These are phyloP conservation scores for Salvelinus alpinus DNA, from an alignment of 2,113 vertebrate species.

Conservation along the genomic window DNA sequence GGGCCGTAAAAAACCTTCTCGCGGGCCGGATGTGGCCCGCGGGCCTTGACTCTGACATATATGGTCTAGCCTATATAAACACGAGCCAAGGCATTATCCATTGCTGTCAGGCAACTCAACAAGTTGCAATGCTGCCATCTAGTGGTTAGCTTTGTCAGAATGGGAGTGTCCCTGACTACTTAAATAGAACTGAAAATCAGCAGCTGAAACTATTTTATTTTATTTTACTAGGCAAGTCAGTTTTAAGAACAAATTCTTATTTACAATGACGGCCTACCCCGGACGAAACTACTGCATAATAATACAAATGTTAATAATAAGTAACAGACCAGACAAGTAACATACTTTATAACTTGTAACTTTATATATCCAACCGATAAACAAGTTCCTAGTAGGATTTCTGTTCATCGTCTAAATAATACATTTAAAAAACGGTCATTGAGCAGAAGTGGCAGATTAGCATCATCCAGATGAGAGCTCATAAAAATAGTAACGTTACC, in stretches of 20 bases:
- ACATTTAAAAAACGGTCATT: conserved; percentile 17
- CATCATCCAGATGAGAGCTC: conserved; percentile 23
- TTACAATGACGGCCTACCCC: too few species aligned
- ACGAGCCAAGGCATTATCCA: background rate
- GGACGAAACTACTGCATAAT: background rate
- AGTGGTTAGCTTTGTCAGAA: conserved; percentile 26
- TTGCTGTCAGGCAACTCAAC: background rate
- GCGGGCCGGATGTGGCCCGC: too few species aligned
- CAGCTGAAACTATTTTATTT: conserved; percentile 6
- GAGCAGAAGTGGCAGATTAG: conserved; percentile 52
- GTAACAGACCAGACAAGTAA: conserved; percentile 27
- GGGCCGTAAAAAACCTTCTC: too few species aligned
- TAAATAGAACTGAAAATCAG: background rate
- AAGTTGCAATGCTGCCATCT: conserved; percentile 58
- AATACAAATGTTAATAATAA: background rate
- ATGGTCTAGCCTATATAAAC: background rate
- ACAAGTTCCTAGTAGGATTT: conserved; percentile 24
- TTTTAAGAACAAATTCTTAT: too few species aligned
- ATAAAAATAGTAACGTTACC: conserved; percentile 43
- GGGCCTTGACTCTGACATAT: too few species aligned
- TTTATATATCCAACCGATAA: conserved; percentile 36
- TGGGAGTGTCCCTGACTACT: background rate
- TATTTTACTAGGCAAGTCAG: too few species aligned
- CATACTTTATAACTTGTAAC: conserved; percentile 44
- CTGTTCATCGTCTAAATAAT: conserved; percentile 57